phyloP scores from a whole-genome alignment of 1,140 invertebrate genomes.

The Drosophila subpulchrella region DNA sequence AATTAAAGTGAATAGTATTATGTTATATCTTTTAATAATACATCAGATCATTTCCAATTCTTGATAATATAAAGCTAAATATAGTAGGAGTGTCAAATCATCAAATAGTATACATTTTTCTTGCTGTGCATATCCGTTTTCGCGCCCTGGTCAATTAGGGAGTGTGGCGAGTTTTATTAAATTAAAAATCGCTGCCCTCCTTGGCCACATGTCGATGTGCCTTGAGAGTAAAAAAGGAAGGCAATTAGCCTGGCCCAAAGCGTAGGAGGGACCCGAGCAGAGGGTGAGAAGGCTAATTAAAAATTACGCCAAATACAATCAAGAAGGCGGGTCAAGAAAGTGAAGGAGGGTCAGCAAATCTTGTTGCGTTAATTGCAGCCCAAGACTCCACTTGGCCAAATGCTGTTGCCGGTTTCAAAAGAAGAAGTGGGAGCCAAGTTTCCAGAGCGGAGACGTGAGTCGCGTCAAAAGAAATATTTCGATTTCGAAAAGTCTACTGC shows the following conservation, averaged over 20 bases:
- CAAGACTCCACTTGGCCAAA: slow-evolving; percentile 16
- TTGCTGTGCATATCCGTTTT: not conserved
- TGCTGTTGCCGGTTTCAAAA: not conserved
- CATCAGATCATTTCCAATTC: no score
- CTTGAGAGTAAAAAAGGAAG: slow-evolving; percentile 15
- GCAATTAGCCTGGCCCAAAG: slow-evolving; percentile 38
- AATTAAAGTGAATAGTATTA: no score
- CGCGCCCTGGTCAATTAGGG: slow-evolving; percentile 19
- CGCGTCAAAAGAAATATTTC: no score
- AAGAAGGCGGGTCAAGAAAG: slow-evolving; percentile 2
- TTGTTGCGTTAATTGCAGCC: slow-evolving; percentile 42
- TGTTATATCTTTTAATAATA: no score
- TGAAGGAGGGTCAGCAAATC: slow-evolving; percentile 17
- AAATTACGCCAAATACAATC: slow-evolving; percentile 45
- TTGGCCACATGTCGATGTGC: slow-evolving; percentile 4
- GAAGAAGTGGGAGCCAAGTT: not conserved
- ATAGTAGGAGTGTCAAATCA: not conserved
- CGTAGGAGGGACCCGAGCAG: not conserved
- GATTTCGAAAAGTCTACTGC: no score
- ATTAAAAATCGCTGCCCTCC: slow-evolving; percentile 23
- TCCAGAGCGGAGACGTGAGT: slow-evolving; percentile 6
- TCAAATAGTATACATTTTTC: not conserved
- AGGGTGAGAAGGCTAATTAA: slow-evolving; percentile 30
- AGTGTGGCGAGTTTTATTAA: slow-evolving; percentile 28
- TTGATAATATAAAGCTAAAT: no score